These are phyloP conservation scores for Cheilosia scutellata DNA, from an alignment of 2,888 invertebrate species.

Conservation along the genomic window DNA sequence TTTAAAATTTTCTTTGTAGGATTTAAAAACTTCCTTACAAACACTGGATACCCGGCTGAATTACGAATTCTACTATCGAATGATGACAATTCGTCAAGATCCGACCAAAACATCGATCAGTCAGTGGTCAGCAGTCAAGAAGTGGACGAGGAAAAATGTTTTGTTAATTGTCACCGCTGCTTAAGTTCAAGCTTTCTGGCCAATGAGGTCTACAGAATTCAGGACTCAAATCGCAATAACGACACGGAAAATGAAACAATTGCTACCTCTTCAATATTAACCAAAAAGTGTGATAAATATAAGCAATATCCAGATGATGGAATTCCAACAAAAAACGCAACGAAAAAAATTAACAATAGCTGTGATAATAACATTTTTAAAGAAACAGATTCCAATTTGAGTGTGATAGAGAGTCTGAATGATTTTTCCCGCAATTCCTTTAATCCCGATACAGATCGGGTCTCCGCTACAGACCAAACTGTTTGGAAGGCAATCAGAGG, in stretches of 20 bases:
- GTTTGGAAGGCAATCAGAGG: constrained; percentile 88
- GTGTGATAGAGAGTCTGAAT: constrained; percentile 47
- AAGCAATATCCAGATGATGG: constrained; percentile 3
- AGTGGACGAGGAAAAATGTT: constrained; percentile 54
- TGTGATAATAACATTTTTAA: constrained; percentile 56
- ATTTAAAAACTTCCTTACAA: constrained; percentile 87
- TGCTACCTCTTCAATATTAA: constrained; percentile 62
- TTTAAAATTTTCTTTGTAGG: constrained; percentile 81
- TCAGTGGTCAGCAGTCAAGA: constrained; percentile 77
- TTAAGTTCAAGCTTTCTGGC: constrained; percentile 54
- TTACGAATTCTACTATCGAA: constrained; percentile 84
- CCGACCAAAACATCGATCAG: constrained; percentile 80
- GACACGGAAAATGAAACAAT: constrained; percentile 16
- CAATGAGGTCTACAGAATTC: constrained; percentile 49
- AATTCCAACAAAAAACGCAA: constrained; percentile 11
- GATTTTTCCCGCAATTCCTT: constrained; percentile 35
- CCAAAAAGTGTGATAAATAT: constrained; percentile 24
- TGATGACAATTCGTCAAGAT: constrained; percentile 23
- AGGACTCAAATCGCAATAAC: constrained; percentile 24
- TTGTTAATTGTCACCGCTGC: constrained; percentile 67
- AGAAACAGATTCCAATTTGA: constrained; percentile 53
- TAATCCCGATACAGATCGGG: constrained; percentile 15
- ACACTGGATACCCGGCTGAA: constrained; percentile 88
- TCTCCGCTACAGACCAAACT: constrained; percentile 45
- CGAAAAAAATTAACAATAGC: constrained; percentile 42